Base-by-base conservation (phyloP, 2,888 invertebrate species). In the Melanargia galathea region DNA sequence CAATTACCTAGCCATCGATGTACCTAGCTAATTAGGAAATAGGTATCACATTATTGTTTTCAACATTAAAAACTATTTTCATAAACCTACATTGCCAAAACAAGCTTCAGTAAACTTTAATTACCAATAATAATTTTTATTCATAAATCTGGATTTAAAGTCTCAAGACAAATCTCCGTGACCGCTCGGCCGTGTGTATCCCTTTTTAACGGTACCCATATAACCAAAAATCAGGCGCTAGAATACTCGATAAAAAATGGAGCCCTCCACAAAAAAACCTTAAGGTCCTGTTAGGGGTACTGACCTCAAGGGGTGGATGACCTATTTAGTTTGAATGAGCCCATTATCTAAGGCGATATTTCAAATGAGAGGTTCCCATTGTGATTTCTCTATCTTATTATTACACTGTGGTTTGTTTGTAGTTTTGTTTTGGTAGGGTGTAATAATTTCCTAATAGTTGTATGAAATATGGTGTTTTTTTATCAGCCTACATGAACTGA, bases 271-370 rank as follows among this genome's bases (percentile, higher is more conserved):
- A 77, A 88, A 90, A 89, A 90, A 90, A 87, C 77, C 71, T 73
- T 75, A 73, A 75, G 72, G 85, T 91, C 90, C 90, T 90, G 90
- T 91, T 90, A 90, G 75, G 87, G 86, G 80, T 83, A 88, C 83
- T 87, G 88, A 90, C 88, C 90, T 76, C 73, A 74, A 76, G 87
- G 90, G 87, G 87, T 85, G 87, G 90, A 87, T 85, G 90, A 90
- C 90, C 90, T 82, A 90, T 84, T 87, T 88, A 84, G 78, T 75
- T 83, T 80, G 85, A 87, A 87, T 83, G 84, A 79, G 84, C 84
- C 85, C 85, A 87, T 86, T 84, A 86, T 77, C 67, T 63, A 18
- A 57, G 52, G 57, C 65, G 58, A 75, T 67, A 67, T 67, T 63
- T 67, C 63, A 62, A 61, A 60, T 45, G 49, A 22, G 49, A 18